Evolutionary conservation across 2,888 invertebrate genomes (phyloP), one percentile per base, ranked within the genome.

Genomic region (Theretra japonica): DNA sequence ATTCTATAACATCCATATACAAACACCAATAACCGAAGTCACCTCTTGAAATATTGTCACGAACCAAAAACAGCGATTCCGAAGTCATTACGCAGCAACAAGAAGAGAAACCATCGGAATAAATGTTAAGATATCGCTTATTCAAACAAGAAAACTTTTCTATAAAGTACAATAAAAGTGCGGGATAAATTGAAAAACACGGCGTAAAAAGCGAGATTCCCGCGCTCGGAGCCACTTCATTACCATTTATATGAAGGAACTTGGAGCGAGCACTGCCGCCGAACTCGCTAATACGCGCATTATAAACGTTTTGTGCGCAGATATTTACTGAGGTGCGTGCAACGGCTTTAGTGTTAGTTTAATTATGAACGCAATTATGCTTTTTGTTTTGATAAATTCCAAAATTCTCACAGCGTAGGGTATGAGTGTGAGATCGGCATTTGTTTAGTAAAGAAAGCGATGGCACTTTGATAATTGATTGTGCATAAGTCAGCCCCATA

Each of bases 181-280:
- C 79, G 79, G 76, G 80, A 81, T 83, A 86, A 87, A 89, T 90
- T 90, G 89, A 90, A 90, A 88, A 89, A 88, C 84, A 87, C 73
- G 76, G 71, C 70, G 78, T 81, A 84, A 84, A 84, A 83, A 82
- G 75, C 77, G 70, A 74, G 70, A 83, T 78, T 83, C 75, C 77
- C 73, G 48, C 62, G 69, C 70, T 56, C 71, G 70, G 77, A 74
- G 73, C 74, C 77, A 76, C 82, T 80, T 85, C 87, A 91, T 91
- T 91, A 87, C 86, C 91, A 91, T 91, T 90, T 91, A 90, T 90
- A 91, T 91, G 83, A 90, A 79, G 82, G 85, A 91, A 91, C 86
- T 91, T 90, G 84, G 83, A 74, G 72, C 72, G 80, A 82, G 81
- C 83, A 87, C 84, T 87, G 85, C 81, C 77, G 82, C 79, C 79